phyloP scores from a whole-genome alignment of 2,113 vertebrate species.

The Vicugna pacos region DNA sequence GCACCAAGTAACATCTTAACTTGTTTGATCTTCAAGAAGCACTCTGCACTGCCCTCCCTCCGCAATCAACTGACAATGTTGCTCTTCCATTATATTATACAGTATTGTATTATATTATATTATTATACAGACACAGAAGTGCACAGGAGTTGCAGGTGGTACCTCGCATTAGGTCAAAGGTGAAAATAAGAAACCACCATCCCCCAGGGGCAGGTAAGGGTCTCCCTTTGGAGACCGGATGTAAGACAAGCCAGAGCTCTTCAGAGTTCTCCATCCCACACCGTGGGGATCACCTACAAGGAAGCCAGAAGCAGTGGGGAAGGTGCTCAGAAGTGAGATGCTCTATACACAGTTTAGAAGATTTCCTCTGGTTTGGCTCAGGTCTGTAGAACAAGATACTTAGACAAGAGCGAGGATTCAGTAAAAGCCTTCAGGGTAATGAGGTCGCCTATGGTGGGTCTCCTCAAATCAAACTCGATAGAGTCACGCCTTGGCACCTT shows the following conservation, averaged over 20 bases:
- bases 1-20: not conserved
- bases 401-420: not conserved
- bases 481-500: not conserved
- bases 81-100: not conserved
- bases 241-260: not conserved
- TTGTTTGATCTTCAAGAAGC: not conserved
- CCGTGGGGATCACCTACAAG: not conserved
- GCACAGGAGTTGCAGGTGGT: not conserved
- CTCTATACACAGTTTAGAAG: conserved; percentile 19
- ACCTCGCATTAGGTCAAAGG: not conserved
- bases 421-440: not conserved
- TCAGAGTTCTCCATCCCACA: not conserved
- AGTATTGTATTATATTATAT: not conserved
- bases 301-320: not conserved
- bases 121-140: not conserved
- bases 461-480: not conserved
- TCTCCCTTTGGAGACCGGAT: not conserved
- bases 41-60: not conserved
- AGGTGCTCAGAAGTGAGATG: not conserved
- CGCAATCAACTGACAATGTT: not conserved
- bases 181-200: conserved; percentile 1
- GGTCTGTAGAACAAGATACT: not conserved
- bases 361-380: not conserved
- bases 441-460: not conserved
- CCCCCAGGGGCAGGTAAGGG: not conserved